Base-by-base conservation (phyloP, 1,140 invertebrate genomes). In the Sitophilus oryzae region DNA sequence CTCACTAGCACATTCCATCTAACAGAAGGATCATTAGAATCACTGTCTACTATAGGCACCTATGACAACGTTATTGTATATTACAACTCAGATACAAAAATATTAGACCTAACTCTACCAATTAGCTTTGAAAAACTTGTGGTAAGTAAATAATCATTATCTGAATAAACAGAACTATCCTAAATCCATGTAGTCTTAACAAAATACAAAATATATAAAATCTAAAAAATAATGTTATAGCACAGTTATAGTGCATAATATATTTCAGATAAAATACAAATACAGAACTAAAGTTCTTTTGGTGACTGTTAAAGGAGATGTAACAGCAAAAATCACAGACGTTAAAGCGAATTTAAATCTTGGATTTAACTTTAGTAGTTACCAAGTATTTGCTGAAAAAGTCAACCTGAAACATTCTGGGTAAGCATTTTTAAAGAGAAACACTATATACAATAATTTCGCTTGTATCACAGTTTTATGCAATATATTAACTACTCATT, bases 391-490 rank as follows among this genome's bases (percentile, higher is more conserved):
- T 14, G 43, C 63, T 16, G 44, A 56, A 14, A 5, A 25, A 8
- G 46, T 61, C 20, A 30, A 60, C 23, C 59, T 65, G 18, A 47
- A 40, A 11, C 45, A 62, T 23, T 52, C 59, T n/a, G 63, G 58
- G 63, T 65, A 52, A 56, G 52, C 34, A 15, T 47, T 4, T 20
- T 19, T 42, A 36, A 25, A 18, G 19, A 25, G 25, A 23, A 25
- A n/a, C 15, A 14, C 11, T 5, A 10, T 11, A 20, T 52, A 8
- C 8, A 8, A 8, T 8, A 8, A 8, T 34, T n/a, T 34, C 30
- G 8, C 8, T 8, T 8, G 8, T 34, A 8, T 34, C 8, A 8
- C 30, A 8, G 30, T 34, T 34, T 34, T 34, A 34, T 34, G 8
- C 8, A 15, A 21, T 23, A 10, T 6, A 44, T 14, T 45, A 15